phyloP scores from a whole-genome alignment of 2,113 vertebrate species.

The Xyliphius kryptos region DNA sequence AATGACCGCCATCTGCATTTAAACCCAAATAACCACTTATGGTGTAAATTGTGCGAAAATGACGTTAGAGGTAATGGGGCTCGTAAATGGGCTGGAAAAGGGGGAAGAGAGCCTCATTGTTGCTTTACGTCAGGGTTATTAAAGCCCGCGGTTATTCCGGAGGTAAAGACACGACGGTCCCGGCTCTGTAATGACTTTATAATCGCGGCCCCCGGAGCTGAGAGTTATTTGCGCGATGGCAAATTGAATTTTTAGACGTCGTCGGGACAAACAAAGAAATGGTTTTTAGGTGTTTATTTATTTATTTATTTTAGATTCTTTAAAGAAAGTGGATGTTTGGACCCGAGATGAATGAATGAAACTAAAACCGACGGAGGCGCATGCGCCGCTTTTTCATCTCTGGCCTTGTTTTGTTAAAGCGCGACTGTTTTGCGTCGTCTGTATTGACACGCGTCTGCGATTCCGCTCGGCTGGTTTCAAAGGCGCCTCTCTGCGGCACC shows the following conservation, averaged over 20 bases:
- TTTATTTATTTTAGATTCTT: neutral
- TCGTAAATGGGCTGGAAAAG: constrained; percentile 38
- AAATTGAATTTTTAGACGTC: constrained; percentile 37
- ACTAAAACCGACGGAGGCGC: no score
- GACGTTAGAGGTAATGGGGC: constrained; percentile 41
- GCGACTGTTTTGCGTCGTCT: neutral
- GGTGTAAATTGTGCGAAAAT: constrained; percentile 42
- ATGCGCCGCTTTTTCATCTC: neutral
- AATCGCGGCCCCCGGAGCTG: constrained; percentile 41
- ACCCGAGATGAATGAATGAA: no score
- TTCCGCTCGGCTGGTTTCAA: neutral
- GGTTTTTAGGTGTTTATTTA: neutral
- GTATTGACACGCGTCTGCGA: neutral
- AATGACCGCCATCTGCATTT: constrained; percentile 47
- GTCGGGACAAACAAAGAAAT: neutral
- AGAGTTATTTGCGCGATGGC: constrained; percentile 28
- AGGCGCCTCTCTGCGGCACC: neutral
- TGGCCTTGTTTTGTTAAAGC: constrained; percentile 17
- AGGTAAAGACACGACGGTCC: constrained; percentile 29
- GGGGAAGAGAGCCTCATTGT: constrained; percentile 38
- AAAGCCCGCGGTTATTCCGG: constrained; percentile 33
- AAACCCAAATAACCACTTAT: constrained; percentile 42
- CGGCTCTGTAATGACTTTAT: constrained; percentile 42
- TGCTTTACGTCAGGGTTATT: constrained; percentile 39
- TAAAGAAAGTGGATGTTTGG: neutral